These are phyloP conservation scores for Leptura quadrifasciata DNA, from an alignment of 2,888 invertebrate species.

Conservation along the genomic window DNA sequence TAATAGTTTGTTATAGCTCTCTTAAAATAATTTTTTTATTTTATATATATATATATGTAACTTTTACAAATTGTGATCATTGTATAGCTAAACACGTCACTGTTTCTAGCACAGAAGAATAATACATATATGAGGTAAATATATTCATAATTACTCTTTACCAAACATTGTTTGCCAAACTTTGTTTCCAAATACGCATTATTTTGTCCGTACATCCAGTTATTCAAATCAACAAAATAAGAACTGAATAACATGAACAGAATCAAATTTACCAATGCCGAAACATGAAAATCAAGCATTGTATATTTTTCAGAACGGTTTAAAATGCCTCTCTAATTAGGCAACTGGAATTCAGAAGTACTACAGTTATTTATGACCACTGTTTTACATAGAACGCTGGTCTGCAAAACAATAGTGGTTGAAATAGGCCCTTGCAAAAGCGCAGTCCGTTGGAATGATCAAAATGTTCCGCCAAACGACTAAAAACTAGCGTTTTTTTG, in stretches of 20 bases:
- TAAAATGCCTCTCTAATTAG: slow-evolving; percentile 30
- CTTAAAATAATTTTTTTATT: too few relatives aligned
- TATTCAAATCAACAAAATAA: background rate
- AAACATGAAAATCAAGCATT: slow-evolving; percentile 6
- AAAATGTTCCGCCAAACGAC: slow-evolving; percentile 35
- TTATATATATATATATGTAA: too few relatives aligned
- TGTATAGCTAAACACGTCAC: too few relatives aligned
- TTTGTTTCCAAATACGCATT: background rate
- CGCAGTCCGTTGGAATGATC: slow-evolving; percentile 29
- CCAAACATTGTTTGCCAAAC: too few relatives aligned
- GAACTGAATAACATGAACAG: slow-evolving; percentile 14
- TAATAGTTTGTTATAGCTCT: too few relatives aligned
- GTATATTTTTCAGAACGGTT: background rate
- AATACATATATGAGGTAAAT: too few relatives aligned
- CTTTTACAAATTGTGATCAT: too few relatives aligned
- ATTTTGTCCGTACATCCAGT: background rate
- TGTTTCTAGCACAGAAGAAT: too few relatives aligned
- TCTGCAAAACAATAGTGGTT: slow-evolving; percentile 28
- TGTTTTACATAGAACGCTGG: slow-evolving; percentile 25
- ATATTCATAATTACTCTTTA: too few relatives aligned
- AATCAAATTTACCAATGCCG: slow-evolving; percentile 19
- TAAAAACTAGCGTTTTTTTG: slow-evolving; percentile 30
- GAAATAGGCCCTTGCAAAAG: background rate
- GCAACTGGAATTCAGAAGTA: slow-evolving; percentile 21
- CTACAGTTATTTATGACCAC: slow-evolving; percentile 30